Conservation (phyloP, 2,888 invertebrate genomes). For the Cylindroiulus punctatus region DNA sequence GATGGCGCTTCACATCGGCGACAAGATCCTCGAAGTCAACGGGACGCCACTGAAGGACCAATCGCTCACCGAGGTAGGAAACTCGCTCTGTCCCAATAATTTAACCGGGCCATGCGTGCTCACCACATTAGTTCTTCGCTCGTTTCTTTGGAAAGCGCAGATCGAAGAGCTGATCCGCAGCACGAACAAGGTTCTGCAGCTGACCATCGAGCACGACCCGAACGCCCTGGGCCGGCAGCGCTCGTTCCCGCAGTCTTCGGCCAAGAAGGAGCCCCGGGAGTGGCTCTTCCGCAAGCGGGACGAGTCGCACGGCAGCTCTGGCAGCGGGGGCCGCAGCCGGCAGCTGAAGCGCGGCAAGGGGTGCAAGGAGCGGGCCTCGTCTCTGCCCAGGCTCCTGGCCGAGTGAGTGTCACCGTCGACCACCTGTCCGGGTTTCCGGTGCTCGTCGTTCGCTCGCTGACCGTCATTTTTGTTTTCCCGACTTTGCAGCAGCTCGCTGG, state of each 20-base stretch:
- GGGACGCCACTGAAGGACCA: conserved; percentile 86
- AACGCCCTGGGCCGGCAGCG: conserved; percentile 74
- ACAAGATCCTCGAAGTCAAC: conserved; percentile 91
- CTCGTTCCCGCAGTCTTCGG: conserved; percentile 64
- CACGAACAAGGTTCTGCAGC: conserved; percentile 68
- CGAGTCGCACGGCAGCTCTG: conserved; percentile 69
- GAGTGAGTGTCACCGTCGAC: conserved; percentile 70
- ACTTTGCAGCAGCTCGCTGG: conserved; percentile 19
- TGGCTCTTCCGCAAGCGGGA: conserved; percentile 63
- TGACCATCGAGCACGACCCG: conserved; percentile 91
- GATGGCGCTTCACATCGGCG: conserved; percentile 89
- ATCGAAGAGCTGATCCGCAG: conserved; percentile 64
- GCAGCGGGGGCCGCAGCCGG: conserved; percentile 68
- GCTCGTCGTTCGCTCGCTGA: not conserved
- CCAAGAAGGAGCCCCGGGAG: conserved; percentile 64
- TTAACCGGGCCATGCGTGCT: no score
- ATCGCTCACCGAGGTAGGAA: conserved; percentile 78
- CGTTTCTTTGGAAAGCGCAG: conserved; percentile 58
- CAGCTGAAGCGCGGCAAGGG: conserved; percentile 63
- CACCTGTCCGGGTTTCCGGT: no score
- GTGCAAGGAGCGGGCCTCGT: conserved; percentile 83
- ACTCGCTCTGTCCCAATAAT: no score
- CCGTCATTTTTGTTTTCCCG: not conserved
- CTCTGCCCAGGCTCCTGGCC: conserved; percentile 84
- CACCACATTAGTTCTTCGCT: not conserved